These are phyloP conservation scores for Coregonus clupeaformis DNA, from an alignment of 2,113 vertebrate genomes.

Conservation along the genomic window DNA sequence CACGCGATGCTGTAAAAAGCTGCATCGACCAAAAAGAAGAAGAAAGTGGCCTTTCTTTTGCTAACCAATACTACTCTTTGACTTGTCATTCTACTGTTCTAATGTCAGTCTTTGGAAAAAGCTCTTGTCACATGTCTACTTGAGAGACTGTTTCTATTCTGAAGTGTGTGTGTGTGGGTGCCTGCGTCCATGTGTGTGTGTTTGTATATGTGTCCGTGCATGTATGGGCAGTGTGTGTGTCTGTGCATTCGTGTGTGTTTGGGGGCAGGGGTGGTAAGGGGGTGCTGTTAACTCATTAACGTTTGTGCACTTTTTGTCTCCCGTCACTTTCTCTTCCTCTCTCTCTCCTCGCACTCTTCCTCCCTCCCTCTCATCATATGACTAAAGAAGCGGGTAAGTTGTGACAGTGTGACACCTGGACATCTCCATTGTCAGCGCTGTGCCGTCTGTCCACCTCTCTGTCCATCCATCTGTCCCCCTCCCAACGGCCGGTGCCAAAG, in stretches of 20 bases:
- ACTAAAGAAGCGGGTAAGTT: conserved; percentile 93
- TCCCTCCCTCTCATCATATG: conserved; percentile 78
- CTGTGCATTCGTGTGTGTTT: not conserved
- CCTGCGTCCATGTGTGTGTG: conserved; percentile 7
- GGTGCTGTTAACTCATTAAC: conserved; percentile 85
- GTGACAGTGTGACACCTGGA: conserved; percentile 75
- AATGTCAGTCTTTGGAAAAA: conserved; percentile 42
- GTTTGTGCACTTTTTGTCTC: conserved; percentile 79
- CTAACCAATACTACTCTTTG: conserved; percentile 13
- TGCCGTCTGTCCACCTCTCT: conserved; percentile 57
- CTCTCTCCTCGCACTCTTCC: conserved; percentile 23
- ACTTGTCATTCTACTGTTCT: conserved; percentile 15
- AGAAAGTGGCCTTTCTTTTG: conserved; percentile 1
- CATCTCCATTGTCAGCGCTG: conserved; percentile 77
- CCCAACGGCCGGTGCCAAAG: conserved; percentile 6
- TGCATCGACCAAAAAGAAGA: conserved; percentile 57
- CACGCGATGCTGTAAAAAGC: conserved; percentile 64
- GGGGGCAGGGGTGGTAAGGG: conserved; percentile 24
- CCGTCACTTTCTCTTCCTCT: conserved; percentile 75
- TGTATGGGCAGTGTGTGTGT: not conserved
- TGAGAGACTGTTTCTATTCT: conserved; percentile 16
- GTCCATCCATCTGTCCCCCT: conserved; percentile 18
- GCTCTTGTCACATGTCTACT: conserved; percentile 51
- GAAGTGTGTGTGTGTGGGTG: conserved; percentile 26
- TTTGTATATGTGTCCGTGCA: conserved; percentile 13